phyloP scores from a whole-genome alignment of 1,140 invertebrate species.

The Odontomachus brunneus region DNA sequence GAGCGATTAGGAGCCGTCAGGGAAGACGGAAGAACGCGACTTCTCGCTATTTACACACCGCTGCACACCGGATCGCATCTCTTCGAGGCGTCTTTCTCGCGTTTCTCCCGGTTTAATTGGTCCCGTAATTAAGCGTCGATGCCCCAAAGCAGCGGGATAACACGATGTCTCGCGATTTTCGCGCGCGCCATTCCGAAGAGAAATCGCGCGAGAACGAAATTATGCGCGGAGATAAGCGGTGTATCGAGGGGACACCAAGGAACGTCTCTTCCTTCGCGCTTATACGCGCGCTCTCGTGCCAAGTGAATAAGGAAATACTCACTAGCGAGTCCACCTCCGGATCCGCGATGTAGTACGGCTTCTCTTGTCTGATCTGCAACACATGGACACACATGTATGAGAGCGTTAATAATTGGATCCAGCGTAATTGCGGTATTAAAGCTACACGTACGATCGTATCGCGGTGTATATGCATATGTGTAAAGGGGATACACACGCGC shows the following conservation, averaged over 20 bases:
- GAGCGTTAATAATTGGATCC: slow-evolving; percentile 81
- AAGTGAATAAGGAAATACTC: slow-evolving; percentile 87
- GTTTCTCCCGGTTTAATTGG: slow-evolving; percentile 34
- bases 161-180: slow-evolving; percentile 2
- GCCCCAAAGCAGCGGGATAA: not conserved
- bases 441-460: slow-evolving; percentile 72
- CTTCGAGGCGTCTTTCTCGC: not conserved
- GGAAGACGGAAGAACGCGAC: not conserved
- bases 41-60: slow-evolving; percentile 48
- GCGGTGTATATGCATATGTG: slow-evolving; percentile 38
- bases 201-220: not conserved
- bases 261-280: not conserved
- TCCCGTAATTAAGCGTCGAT: slow-evolving; percentile 33
- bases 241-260: not conserved
- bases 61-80: slow-evolving; percentile 37
- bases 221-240: slow-evolving; percentile 8
- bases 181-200: not conserved
- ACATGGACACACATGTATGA: slow-evolving; percentile 84
- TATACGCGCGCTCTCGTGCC: not conserved
- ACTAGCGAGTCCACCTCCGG: slow-evolving; percentile 99
- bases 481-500: slow-evolving; percentile 13
- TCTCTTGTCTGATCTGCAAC: slow-evolving; percentile 98
- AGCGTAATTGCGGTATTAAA: slow-evolving; percentile 82
- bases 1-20: slow-evolving; percentile 58
- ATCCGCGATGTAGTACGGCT: slow-evolving; percentile 98